Percentiles rank a stretch among this genome's conserved stretches.
phyloP scores from a whole-genome alignment of 2,888 invertebrate species.

The Mycalesis mineus region DNA sequence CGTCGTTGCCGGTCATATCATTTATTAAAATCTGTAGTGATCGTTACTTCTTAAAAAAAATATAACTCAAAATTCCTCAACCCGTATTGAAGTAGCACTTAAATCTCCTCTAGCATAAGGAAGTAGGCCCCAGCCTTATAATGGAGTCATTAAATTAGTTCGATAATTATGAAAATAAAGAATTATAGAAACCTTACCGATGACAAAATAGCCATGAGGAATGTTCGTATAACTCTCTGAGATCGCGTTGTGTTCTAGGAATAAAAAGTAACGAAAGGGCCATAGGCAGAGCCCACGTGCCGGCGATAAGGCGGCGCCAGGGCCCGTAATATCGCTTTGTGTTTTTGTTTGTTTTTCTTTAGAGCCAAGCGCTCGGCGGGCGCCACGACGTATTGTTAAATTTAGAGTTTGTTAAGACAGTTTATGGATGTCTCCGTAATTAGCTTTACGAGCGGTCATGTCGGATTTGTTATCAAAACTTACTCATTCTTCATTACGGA shows the following conservation, averaged over 20 bases:
- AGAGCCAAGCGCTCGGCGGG: slow-evolving; percentile 35
- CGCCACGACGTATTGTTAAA: slow-evolving; percentile 52
- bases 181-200: no score
- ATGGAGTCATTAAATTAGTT: no score
- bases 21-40: no score
- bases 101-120: no score
- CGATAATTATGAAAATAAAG: no score
- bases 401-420: slow-evolving; percentile 42
- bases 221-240: slow-evolving; percentile 16
- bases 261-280: slow-evolving; percentile 47
- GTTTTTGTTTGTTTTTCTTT: slow-evolving; percentile 45
- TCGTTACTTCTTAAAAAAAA: no score
- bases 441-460: slow-evolving; percentile 36
- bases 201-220: not conserved
- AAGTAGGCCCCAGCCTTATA: no score
- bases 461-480: slow-evolving; percentile 11
- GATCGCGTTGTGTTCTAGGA: slow-evolving; percentile 61
- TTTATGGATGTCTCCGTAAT: slow-evolving; percentile 47
- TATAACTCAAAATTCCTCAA: no score
- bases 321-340: slow-evolving; percentile 37
- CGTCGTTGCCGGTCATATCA: no score
- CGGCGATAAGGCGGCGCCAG: slow-evolving; percentile 66
- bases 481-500: not conserved
- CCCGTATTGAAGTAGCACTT: no score
- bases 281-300: slow-evolving; percentile 55